Conservation (phyloP, 2,888 invertebrate genomes). For the Icerya purchasi region DNA sequence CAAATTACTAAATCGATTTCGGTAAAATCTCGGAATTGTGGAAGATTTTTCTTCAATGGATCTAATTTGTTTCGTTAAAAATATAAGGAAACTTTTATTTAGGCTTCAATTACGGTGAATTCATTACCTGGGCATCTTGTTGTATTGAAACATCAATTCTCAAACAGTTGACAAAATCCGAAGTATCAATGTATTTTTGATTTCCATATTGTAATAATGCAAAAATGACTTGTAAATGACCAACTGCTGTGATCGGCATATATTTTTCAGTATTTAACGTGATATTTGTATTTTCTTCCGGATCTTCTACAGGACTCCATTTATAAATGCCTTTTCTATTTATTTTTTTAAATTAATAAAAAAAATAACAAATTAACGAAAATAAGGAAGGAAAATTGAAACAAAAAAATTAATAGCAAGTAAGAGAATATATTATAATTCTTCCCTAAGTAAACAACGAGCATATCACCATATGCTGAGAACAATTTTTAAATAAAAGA, state of each 20-base stretch:
- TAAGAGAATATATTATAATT: no score
- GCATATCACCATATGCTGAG: no score
- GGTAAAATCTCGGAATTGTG: no score
- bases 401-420: no score
- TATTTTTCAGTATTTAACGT: conserved; percentile 22
- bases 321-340: conserved; percentile 33
- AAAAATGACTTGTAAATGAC: conserved; percentile 37
- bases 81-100: not conserved
- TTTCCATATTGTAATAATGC: conserved; percentile 35
- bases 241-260: conserved; percentile 28
- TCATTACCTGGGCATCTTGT: conserved; percentile 33
- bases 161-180: conserved; percentile 32
- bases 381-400: no score
- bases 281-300: conserved; percentile 23
- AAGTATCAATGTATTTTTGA: conserved; percentile 33
- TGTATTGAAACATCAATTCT: conserved; percentile 35
- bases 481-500: no score
- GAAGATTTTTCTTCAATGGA: no score
- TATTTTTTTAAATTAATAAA: no score
- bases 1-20: no score
- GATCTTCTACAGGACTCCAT: conserved; percentile 31
- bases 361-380: no score
- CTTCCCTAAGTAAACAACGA: no score
- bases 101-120: not conserved
- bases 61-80: no score